Evolutionary conservation across 2,888 invertebrate genomes (phyloP).

Genomic region (Protodeltote pygarga): DNA sequence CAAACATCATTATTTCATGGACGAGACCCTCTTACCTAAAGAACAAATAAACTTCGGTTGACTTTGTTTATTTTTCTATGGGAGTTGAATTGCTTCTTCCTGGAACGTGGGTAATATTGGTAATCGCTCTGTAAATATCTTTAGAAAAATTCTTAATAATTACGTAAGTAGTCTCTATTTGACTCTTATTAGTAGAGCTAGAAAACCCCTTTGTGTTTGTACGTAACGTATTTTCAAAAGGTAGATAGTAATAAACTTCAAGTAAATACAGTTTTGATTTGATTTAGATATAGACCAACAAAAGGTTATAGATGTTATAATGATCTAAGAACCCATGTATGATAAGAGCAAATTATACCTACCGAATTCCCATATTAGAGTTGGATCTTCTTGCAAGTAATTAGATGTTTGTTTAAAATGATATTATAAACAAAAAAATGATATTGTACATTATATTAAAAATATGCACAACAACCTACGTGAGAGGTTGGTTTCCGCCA

Average conservation of each 20-base stretch:
- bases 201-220: too few relatives aligned
- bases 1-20: constrained; percentile 76
- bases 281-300: constrained; percentile 11
- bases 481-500: constrained; percentile 83
- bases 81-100: constrained; percentile 78
- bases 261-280: too few relatives aligned
- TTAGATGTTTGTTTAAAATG: constrained; percentile 31
- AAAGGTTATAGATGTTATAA: constrained; percentile 9
- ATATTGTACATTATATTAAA: constrained; percentile 51
- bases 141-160: constrained; percentile 49
- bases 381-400: constrained; percentile 7
- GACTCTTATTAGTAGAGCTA: too few relatives aligned
- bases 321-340: not conserved
- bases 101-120: constrained; percentile 74
- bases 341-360: constrained; percentile 26
- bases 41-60: constrained; percentile 78
- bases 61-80: constrained; percentile 81
- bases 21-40: constrained; percentile 71
- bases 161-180: constrained; percentile 26
- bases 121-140: constrained; percentile 77
- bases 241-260: too few relatives aligned
- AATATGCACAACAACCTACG: constrained; percentile 72
- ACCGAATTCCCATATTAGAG: constrained; percentile 2
- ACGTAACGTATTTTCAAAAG: too few relatives aligned
- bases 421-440: constrained; percentile 36